Conservation (phyloP, 2,797 vertebrate species). For the Sebastiscus albofasciatus region DNA sequence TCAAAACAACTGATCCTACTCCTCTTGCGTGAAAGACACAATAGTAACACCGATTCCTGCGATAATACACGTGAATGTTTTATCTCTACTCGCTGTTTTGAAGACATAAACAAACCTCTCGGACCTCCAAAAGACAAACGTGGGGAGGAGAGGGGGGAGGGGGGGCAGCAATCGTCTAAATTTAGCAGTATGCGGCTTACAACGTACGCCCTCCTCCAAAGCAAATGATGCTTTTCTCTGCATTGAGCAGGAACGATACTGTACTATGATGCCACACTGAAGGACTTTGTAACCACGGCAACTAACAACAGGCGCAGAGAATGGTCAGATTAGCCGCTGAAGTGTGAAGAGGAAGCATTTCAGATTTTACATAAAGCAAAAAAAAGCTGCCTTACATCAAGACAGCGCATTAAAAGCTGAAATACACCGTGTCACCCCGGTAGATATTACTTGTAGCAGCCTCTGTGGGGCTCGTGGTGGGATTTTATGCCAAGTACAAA, state of each 20-base stretch:
- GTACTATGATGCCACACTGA: constrained; percentile 74
- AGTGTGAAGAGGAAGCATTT: constrained; percentile 71
- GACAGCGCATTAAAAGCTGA: constrained; percentile 4
- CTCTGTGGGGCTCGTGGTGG: background rate
- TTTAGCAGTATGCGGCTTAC: constrained; percentile 61
- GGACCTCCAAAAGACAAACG: constrained; percentile 42
- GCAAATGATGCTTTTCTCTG: constrained; percentile 51
- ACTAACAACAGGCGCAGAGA: constrained; percentile 80
- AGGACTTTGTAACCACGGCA: constrained; percentile 85
- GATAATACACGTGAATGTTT: constrained; percentile 45
- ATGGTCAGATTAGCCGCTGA: constrained; percentile 79
- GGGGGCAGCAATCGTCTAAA: constrained; percentile 57
- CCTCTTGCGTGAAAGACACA: constrained; percentile 39
- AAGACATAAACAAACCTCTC: constrained; percentile 58
- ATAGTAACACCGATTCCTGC: constrained; percentile 30
- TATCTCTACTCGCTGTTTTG: constrained; percentile 34
- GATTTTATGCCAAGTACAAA: background rate
- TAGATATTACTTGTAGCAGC: background rate
- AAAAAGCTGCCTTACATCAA: constrained; percentile 22
- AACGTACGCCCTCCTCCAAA: constrained; percentile 52
- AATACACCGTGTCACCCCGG: background rate
- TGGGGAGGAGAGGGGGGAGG: too few species aligned
- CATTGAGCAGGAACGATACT: constrained; percentile 64
- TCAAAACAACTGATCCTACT: constrained; percentile 40
- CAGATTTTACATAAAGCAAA: constrained; percentile 53